Percentiles rank a stretch among this genome's conserved stretches.
Evolutionary conservation across 2,113 vertebrate genomes (phyloP).

Genomic region (Strix aluco): DNA sequence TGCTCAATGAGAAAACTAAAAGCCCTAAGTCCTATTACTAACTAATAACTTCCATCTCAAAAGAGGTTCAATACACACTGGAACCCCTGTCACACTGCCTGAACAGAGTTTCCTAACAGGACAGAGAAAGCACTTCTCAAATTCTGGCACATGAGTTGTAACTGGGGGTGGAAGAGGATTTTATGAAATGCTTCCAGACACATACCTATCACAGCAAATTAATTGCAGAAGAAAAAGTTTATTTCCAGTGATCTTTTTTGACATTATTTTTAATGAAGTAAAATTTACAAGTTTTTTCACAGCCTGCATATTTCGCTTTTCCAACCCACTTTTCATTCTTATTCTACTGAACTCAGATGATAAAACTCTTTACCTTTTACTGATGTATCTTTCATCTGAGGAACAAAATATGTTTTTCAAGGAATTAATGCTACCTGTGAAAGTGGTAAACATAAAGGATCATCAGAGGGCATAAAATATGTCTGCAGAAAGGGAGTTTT

Average conservation of each 20-base stretch:
- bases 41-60: background rate
- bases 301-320: background rate
- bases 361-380: background rate
- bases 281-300: background rate
- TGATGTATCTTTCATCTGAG: background rate
- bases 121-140: background rate
- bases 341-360: background rate
- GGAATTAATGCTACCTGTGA: background rate
- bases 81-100: accelerated
- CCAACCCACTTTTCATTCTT: background rate
- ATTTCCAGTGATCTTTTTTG: background rate
- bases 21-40: background rate
- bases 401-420: background rate
- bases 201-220: background rate
- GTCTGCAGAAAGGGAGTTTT: background rate
- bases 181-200: background rate
- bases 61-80: background rate
- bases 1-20: background rate
- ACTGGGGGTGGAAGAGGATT: background rate
- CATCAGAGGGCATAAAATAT: background rate
- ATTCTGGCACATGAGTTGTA: background rate
- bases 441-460: background rate
- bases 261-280: background rate
- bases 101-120: background rate
- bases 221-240: background rate